These are phyloP conservation scores for Puntigrus tetrazona DNA, from an alignment of 2,113 vertebrate species.

Conservation along the genomic window DNA sequence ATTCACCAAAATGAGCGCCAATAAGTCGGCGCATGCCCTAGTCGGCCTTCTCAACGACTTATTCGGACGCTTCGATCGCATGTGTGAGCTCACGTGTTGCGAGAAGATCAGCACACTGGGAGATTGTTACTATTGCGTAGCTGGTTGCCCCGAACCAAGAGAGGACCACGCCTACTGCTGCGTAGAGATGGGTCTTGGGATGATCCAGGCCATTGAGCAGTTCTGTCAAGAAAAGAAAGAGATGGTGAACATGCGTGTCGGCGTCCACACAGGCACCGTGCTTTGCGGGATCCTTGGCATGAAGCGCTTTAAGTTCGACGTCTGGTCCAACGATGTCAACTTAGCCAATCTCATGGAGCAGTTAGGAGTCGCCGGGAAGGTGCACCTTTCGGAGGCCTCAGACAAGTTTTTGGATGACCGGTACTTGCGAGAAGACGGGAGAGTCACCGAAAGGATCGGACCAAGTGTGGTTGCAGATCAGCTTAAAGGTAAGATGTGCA, in stretches of 20 bases:
- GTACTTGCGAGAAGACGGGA: conserved; percentile 90
- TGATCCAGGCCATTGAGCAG: conserved; percentile 97
- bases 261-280: conserved; percentile 93
- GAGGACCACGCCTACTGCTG: conserved; percentile 94
- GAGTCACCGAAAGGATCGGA: conserved; percentile 85
- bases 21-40: conserved; percentile 91
- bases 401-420: conserved; percentile 92
- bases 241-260: conserved; percentile 94
- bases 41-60: conserved; percentile 95
- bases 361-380: conserved; percentile 94
- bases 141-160: conserved; percentile 91
- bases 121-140: conserved; percentile 97
- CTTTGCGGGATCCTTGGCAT: conserved; percentile 96
- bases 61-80: conserved; percentile 92
- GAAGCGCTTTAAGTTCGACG: conserved; percentile 96
- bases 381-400: conserved; percentile 93
- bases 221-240: conserved; percentile 96
- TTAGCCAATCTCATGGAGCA: conserved; percentile 98
- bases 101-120: conserved; percentile 98
- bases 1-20: conserved; percentile 97
- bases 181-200: conserved; percentile 96
- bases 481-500: conserved; percentile 84
- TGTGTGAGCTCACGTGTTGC: conserved; percentile 91
- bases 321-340: conserved; percentile 98
- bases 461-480: conserved; percentile 88